Evolutionary conservation across 2,113 vertebrate genomes (phyloP), one percentile per base, ranked within the genome.

Genomic region (Riparia riparia): DNA sequence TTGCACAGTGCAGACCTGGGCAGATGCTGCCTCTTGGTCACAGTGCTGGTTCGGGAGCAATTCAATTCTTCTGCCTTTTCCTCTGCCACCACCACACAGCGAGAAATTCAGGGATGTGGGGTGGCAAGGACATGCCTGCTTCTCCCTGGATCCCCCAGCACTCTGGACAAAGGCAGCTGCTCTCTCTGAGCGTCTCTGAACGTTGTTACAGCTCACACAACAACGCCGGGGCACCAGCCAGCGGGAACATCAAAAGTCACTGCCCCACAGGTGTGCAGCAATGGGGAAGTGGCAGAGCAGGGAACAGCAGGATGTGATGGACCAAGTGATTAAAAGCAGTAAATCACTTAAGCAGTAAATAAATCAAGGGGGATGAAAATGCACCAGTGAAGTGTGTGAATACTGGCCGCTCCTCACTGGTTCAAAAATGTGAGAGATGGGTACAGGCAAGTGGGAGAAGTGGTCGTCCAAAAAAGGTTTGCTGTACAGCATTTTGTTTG

Each of bases 31-130:
- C 70, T 51, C 42, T 49, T 3, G 1, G 65, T 10, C 32, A 25
- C 7, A 7, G 34, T 1, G 2, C 0, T 63, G 41, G n/a, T 56
- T 17, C 41, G 22, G 70, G n/a, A 73, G 17, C 0, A 4, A 7
- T 37, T 37, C 56, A 24, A 2, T 17, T 47, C 39, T 29, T 3
- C 1, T 1, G 16, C 49, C 37, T 82, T 53, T 22, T 17, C 37
- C n/a, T 82, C 66, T 76, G 73, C 20, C 9, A 3, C 50, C 21
- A 19, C 1, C 56, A 65, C 31, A 2, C 41, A n/a, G 1, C 0
- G 0, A 49, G 47, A 60, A 51, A 56, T 17, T 51, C 6, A 3
- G 76, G 70, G 39, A 7, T 2, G 5, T 6, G 41, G 44, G 17
- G 9, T 50, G 6, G 31, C 37, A 65, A 61, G 13, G 10, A 51